Evolutionary conservation across 2,888 invertebrate genomes (phyloP), one percentile per base, ranked within the genome.

Genomic region (Brachyopa scutellaris): DNA sequence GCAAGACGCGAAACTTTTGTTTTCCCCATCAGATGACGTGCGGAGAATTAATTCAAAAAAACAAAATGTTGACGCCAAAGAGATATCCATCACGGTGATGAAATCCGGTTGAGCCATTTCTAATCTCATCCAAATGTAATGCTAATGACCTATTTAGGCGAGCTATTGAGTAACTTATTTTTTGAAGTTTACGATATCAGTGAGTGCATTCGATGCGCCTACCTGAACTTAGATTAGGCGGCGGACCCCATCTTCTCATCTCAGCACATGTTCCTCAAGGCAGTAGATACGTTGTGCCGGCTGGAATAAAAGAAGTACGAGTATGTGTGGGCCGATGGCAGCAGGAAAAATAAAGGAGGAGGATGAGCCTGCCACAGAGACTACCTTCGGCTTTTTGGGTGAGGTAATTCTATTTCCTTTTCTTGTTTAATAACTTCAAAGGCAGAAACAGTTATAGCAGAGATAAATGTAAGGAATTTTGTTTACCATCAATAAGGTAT

Each of bases 331-430:
- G 73, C 66, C 33, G 29, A 17, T 21, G 17, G 36, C 13, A 40
- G 38, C 29, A 42, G 19, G 3, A 4, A 13, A 66, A 8, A 29
- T 55, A 49, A 51, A 76, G 42, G 59, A 61, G 79, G 67, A 79
- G 79, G 73, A 73, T 78, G 36, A 61, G 70, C 49, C 57, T 19
- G 47, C 38, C 57, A 45, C 17, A 33, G 59, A n/a, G 47, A 62
- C 70, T 76, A 69, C 76, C 76, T 69, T 69, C 61, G 76, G 76
- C 61, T 47, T 55, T 47, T 59, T 78, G 78, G 64, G 72, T 66
- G 78, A 78, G 78, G 72, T 72, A 70, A 78, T 72, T 72, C 36
- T 29, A 23, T 61, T 79, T 73, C 61, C 67, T 61, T 42, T 59
- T 17, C 31, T 38, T 13, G 11, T 8, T 7, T 13, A 13, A 55